Base-by-base conservation (phyloP, 2,888 invertebrate genomes). In the Drosophila antonietae region DNA sequence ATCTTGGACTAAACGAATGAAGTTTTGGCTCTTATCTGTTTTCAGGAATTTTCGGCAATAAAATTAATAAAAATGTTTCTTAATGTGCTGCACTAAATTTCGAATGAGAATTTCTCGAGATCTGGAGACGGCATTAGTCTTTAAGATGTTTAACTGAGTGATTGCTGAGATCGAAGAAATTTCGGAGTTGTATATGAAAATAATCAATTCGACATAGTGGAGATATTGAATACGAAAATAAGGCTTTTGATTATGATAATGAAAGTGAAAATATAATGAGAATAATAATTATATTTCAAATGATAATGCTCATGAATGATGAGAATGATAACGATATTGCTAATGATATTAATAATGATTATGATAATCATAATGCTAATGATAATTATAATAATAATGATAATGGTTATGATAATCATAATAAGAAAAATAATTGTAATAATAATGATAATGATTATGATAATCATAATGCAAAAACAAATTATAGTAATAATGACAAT, bases 61-160 rank as follows among this genome's bases (percentile, higher is more conserved):
- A 64, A 46, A 63, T 63, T 37, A 41, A 49, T 23, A 47, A 33
- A 49, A 53, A n/a, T 49, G 47, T 41, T 41, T 33, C 23, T 67
- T 20, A 28, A 44, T 64, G 51, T 52, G 68, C 31, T 46, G 73
- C 39, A 33, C 49, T 31, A 53, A 83, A 80, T 83, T 83, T 81
- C 47, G 66, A 81, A 65, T 46, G 51, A 35, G 31, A 46, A 43
- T 49, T 67, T 62, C 64, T 12, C 5, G 9, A 35, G 14, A 41
- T 28, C 3, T n/a, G 20, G 10, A 20, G 12, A n/a, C 43, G 15
- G 14, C 14, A 23, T 37, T 14, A 15, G 5, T 12, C 15, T 3
- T 2, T 6, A 0, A 10, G 41, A 35, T 33, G 12, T 7, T 4
- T 3, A 23, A 43, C 10, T n/a, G n/a, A 43, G 6, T 0, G 49